Evolutionary conservation across 2,797 vertebrate genomes (phyloP).

Genomic region (Arnoldichthys spilopterus): DNA sequence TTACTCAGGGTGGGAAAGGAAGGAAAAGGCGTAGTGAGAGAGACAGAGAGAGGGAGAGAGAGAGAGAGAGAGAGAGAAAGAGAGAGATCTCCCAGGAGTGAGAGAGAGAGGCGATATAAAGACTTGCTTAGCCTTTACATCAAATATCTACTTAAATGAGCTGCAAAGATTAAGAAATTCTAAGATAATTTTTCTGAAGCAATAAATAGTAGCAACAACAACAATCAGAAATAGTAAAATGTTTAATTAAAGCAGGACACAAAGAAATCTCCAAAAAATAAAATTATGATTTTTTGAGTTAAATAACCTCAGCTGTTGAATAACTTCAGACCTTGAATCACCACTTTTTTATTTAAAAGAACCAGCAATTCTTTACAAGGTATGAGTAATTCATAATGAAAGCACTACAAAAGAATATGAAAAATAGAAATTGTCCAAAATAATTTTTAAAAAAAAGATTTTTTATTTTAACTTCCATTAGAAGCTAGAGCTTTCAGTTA

Average conservation of each 20-base stretch:
- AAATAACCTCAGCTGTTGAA: too few species aligned
- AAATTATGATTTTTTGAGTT: not conserved
- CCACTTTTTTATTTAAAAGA: too few species aligned
- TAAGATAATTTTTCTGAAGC: not conserved
- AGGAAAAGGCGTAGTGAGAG: conserved; percentile 79
- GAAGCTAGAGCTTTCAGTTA: too few species aligned
- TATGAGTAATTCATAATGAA: too few species aligned
- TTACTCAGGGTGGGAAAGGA: conserved; percentile 80
- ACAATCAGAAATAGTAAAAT: not conserved
- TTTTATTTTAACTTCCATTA: too few species aligned
- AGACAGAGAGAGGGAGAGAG: conserved; percentile 2
- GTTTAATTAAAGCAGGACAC: not conserved
- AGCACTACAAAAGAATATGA: too few species aligned
- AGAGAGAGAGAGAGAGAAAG: conserved; percentile 2
- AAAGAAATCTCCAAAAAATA: not conserved
- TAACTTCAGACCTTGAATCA: too few species aligned
- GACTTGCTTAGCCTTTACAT: not conserved
- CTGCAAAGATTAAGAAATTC: not conserved
- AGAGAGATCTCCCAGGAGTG: not conserved
- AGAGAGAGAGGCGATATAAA: too few species aligned
- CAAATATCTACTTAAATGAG: not conserved
- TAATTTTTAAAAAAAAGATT: too few species aligned
- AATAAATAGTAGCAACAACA: not conserved
- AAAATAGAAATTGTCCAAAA: too few species aligned
- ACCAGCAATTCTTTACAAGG: too few species aligned